Evolutionary conservation across 2,888 invertebrate species (phyloP), one percentile per base, ranked within the genome.

Genomic region (Oligia fasciuncula): DNA sequence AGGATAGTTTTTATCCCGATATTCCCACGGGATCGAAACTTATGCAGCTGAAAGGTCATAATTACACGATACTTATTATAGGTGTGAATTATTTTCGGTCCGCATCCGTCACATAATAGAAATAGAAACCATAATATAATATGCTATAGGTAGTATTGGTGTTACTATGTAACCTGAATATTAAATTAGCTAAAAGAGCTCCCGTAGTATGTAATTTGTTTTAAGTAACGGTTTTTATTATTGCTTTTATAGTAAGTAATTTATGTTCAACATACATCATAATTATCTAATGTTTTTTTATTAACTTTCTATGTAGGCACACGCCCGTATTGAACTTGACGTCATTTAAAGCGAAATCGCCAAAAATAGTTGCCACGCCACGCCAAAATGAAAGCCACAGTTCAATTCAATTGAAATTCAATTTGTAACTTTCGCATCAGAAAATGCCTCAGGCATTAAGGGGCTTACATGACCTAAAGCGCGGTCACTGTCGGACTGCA

Each of bases 121-220:
- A 43, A 76, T 57, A 71, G 85, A 49, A 43, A 57, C 73, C 66
- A 49, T 73, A 29, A 29, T 29, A 29, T 29, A 29, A 29, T 29
- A 29, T 29, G 29, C 29, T 29, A 29, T 29, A 29, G 14, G 49
- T 66, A 3, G 49, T 54, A 19, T 40, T 13, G 11, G 29, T 19
- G 14, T 35, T 19, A 11, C n/a, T 13, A 54, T 57, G 23, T 74
- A 77, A 73, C 76, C 79, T 77, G 85, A 87, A 87, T 87, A 84
- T 84, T 62, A 79, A 73, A 84, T 87, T 81, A 77, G 72, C 29
- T 65, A 62, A 70, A 70, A 65, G 40, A 81, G 46, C 63, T 57
- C 17, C n/a, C 46, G 4, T 66, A 23, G n/a, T 43, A 66, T 72
- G 60, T 46, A 3, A 49, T 81, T 17, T 0, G 35, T 46, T 67